Conservation (phyloP, 2,797 vertebrate genomes). For the Rhinatrema bivittatum region DNA sequence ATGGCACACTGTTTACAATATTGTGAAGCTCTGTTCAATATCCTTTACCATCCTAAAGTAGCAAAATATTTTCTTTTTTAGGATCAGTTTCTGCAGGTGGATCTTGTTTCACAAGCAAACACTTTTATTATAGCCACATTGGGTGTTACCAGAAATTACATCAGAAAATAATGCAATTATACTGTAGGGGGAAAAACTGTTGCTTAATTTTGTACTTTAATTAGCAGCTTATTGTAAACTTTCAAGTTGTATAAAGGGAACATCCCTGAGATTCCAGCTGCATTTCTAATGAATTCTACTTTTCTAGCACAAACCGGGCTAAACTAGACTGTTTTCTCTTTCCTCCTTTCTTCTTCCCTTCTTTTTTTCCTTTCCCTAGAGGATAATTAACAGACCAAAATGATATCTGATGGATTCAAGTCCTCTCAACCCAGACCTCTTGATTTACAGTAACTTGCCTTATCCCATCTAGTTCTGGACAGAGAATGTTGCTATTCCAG, state of each 20-base stretch:
- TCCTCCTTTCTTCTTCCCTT: conserved; percentile 14
- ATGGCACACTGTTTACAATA: too few species aligned
- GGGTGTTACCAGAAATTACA: conserved; percentile 65
- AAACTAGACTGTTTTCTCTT: conserved; percentile 28
- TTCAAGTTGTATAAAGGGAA: conserved; percentile 51
- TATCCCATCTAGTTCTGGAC: too few species aligned
- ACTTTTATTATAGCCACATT: conserved; percentile 30
- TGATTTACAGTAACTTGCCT: too few species aligned
- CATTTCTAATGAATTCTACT: conserved; percentile 54
- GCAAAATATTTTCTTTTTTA: conserved; percentile 19
- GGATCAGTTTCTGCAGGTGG: conserved; percentile 32
- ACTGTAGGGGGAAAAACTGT: conserved; percentile 47
- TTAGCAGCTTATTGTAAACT: conserved; percentile 45
- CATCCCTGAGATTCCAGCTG: conserved; percentile 37
- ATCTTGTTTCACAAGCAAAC: conserved; percentile 45
- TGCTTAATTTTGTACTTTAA: conserved; percentile 58
- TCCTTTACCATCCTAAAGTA: conserved; percentile 11
- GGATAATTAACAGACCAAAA: too few species aligned
- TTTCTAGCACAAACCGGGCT: conserved; percentile 42
- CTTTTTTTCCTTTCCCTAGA: too few species aligned
- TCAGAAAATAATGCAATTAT: conserved; percentile 63
- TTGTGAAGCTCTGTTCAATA: too few species aligned
- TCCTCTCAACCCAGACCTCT: too few species aligned
- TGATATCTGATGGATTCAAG: too few species aligned
- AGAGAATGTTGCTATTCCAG: too few species aligned